Evolutionary conservation across 1,140 invertebrate species (phyloP), one percentile per base, ranked within the genome.

Genomic region (Euschistus heros): DNA sequence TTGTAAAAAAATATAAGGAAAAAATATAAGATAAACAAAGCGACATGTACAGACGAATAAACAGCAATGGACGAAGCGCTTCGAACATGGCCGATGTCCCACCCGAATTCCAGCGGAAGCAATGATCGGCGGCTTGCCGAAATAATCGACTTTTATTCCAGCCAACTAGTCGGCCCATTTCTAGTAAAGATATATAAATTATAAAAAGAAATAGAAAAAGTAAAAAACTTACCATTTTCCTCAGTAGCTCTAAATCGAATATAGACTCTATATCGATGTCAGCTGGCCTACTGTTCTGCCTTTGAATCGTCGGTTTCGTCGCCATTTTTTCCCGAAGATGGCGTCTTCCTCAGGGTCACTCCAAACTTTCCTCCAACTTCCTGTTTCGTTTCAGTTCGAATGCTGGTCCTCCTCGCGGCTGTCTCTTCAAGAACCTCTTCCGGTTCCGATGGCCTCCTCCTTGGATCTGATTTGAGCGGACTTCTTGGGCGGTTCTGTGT

Each of bases 201-300:
- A n/a, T n/a, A n/a, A n/a, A 30, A 30, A 5, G 30, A 30, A 5
- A 30, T 30, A 30, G 30, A 30, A 30, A 30, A 5, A 46, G n/a
- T n/a, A n/a, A 24, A 65, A 50, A 57, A 68, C 73, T 77, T 74
- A 85, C 83, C 77, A 87, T 79, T 76, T 80, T 76, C 75, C 88
- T 86, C 52, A 89, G 75, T 65, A 85, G 73, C 70, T 80, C 77
- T 64, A 88, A 70, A 69, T 87, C 85, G 67, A 81, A 84, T 66
- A 88, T 86, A 66, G 85, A 81, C 72, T 88, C 86, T 65, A 88
- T 82, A 64, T 82, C 77, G 22, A 75, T 75, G 62, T 79, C 76
- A 46, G 65, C 67, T 37, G 66, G 64, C 18, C 50, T 55, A 22
- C 54, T 57, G 22, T 26, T 67, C 15, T 60, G 33, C 27, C 37